Evolutionary conservation across 2,888 invertebrate genomes (phyloP), one percentile per base, ranked within the genome.

Genomic region (Lamellibrachia columna): DNA sequence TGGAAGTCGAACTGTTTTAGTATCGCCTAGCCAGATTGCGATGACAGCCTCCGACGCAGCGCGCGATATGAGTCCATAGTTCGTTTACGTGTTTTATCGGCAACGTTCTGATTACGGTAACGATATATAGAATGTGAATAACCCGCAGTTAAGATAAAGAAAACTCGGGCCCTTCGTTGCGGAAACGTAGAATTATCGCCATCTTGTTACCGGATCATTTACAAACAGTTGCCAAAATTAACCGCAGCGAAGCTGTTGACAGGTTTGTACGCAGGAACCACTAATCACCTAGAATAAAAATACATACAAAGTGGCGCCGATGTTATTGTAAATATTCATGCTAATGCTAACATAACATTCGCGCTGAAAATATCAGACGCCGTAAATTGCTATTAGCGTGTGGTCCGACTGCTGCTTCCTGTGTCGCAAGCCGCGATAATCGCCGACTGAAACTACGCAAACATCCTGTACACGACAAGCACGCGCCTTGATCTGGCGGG

Each of bases 321-420:
- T 75, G 75, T 75, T 75, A 75, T 22, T 15, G n/a, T 75, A 75
- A 75, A 75, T 75, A 75, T 75, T n/a, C 75, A 3, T n/a, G 75
- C 75, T 75, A 75, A 75, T n/a, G 75, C 75, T 75, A 75, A 75
- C 75, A 75, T 75, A 75, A 75, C 75, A n/a, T 15, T 22, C 22
- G 75, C 75, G 75, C 75, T 75, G 75, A 75, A 75, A 75, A 75
- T 75, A 75, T 75, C 75, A 75, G 75, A n/a, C 75, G 75, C 75
- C 75, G n/a, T 75, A 75, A 75, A 75, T 75, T 22, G 75, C 75
- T 22, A 75, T 75, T 75, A 75, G 75, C 75, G 75, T 75, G 75
- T 75, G 75, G 75, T 75, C 75, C 75, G 75, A 75, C 22, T 15
- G 75, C 75, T 75, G 75, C n/a, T 75, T 75, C 75, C 75, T 3